A percentile compares a stretch with the other conserved stretches of the same genome.
These are phyloP conservation scores for Columba janthina DNA, from an alignment of 2,113 vertebrate species.

Conservation along the genomic window DNA sequence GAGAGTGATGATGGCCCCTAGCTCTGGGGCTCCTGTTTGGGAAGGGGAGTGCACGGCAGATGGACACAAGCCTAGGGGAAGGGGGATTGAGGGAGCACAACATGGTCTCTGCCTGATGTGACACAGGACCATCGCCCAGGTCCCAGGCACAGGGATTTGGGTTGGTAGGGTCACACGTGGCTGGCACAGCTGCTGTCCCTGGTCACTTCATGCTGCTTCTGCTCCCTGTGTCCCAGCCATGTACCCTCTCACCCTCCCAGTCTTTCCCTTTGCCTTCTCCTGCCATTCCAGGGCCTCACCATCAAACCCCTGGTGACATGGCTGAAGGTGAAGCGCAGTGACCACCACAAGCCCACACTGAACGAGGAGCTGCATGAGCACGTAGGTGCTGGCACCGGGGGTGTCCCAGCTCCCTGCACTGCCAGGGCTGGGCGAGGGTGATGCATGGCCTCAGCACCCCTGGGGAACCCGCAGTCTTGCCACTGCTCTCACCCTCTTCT, in stretches of 20 bases:
- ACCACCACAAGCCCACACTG: slow-evolving; percentile 92
- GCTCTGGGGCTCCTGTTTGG: accelerated
- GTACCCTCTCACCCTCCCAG: not conserved
- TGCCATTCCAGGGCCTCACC: slow-evolving; percentile 86
- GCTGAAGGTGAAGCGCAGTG: slow-evolving; percentile 94
- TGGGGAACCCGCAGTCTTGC: accelerated
- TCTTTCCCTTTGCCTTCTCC: slow-evolving; percentile 57
- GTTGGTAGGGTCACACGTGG: accelerated
- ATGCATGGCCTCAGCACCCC: accelerated
- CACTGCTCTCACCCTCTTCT: slow-evolving; percentile 40
- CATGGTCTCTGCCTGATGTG: not conserved
- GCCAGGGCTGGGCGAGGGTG: accelerated
- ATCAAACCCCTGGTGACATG: slow-evolving; percentile 96
- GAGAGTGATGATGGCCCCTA: too few relatives aligned
- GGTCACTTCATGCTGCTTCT: not conserved
- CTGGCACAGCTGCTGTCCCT: not conserved
- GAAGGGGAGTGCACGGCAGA: too few relatives aligned
- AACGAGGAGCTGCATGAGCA: slow-evolving; percentile 96
- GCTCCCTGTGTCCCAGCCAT: not conserved
- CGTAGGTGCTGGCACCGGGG: slow-evolving; percentile 72
- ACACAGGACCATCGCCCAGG: not conserved
- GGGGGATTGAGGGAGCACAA: accelerated
- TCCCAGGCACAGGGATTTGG: accelerated
- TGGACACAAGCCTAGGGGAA: not conserved
- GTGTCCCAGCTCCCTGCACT: accelerated